Percentiles rank a stretch among this genome's conserved stretches.
phyloP scores from a whole-genome alignment of 2,888 invertebrate species.

The Idaea aversata region DNA sequence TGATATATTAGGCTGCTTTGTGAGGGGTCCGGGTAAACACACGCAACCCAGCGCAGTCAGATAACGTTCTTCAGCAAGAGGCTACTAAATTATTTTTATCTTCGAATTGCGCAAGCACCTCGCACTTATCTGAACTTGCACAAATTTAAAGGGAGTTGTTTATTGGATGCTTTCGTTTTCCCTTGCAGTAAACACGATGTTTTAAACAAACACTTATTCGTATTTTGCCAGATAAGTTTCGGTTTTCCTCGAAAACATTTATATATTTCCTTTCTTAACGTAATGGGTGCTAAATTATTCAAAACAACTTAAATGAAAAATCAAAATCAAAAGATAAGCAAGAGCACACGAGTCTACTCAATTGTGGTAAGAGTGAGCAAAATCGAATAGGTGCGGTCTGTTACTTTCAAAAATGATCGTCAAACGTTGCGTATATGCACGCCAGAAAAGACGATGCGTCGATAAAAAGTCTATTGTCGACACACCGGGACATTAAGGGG shows the following conservation, averaged over 20 bases:
- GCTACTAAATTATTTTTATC: conserved; percentile 71
- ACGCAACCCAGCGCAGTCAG: conserved; percentile 43
- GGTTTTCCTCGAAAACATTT: not conserved
- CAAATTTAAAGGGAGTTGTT: conserved; percentile 31
- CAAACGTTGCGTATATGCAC: conserved; percentile 63
- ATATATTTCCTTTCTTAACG: not conserved
- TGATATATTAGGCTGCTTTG: conserved; percentile 74
- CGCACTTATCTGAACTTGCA: conserved; percentile 42
- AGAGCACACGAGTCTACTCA: too few relatives aligned
- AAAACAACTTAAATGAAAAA: not conserved
- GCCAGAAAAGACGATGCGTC: conserved; percentile 56
- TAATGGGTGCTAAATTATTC: not conserved
- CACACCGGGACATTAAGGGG: conserved; percentile 60
- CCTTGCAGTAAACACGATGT: not conserved
- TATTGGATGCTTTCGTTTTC: conserved; percentile 16
- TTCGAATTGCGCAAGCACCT: conserved; percentile 48
- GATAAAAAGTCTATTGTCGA: conserved; percentile 70
- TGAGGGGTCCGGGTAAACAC: conserved; percentile 66
- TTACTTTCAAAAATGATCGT: conserved; percentile 49
- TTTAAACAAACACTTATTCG: not conserved
- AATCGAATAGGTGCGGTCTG: not conserved
- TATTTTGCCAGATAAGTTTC: not conserved
- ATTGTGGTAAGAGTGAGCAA: too few relatives aligned
- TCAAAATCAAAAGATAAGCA: not conserved
- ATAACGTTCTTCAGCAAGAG: conserved; percentile 54